Evolutionary conservation across 1,140 invertebrate genomes (phyloP).

Genomic region (Procambarus clarkii): DNA sequence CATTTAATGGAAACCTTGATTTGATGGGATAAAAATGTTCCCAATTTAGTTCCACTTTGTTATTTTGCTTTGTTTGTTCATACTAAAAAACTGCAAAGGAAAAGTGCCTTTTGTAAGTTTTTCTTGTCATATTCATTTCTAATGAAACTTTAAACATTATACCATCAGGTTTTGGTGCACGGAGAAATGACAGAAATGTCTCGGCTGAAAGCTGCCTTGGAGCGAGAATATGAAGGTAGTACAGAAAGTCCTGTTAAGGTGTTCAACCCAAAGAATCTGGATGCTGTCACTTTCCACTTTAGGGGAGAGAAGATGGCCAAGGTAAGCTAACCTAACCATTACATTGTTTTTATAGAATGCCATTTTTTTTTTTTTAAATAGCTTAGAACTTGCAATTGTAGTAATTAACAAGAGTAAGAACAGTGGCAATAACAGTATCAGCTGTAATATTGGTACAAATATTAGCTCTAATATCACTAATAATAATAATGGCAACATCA

Average conservation of each 20-base stretch:
- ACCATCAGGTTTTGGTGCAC: slow-evolving; percentile 90
- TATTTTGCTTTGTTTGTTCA: no score
- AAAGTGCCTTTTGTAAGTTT: background rate
- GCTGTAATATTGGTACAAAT: no score
- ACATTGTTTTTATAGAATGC: background rate
- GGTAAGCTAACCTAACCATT: slow-evolving; percentile 70
- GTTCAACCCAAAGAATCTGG: slow-evolving; percentile 97
- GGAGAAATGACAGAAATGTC: slow-evolving; percentile 99
- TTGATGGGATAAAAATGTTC: background rate
- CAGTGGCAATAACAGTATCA: no score
- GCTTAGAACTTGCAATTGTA: background rate
- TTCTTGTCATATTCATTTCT: background rate
- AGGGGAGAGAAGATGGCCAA: slow-evolving; percentile 98
- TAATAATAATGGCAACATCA: no score
- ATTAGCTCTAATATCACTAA: no score
- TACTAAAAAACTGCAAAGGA: background rate
- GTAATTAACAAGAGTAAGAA: no score
- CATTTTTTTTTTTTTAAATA: background rate
- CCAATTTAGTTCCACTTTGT: no score
- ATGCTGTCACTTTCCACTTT: slow-evolving; percentile 94
- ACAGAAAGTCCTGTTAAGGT: slow-evolving; percentile 87
- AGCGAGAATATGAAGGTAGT: slow-evolving; percentile 93
- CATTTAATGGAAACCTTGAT: no score
- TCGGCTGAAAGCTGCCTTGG: slow-evolving; percentile 93
- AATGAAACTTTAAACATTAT: background rate